Evolutionary conservation across 2,888 invertebrate species (phyloP), one percentile per base, ranked within the genome.

Genomic region (Dexiosoma caninum): DNA sequence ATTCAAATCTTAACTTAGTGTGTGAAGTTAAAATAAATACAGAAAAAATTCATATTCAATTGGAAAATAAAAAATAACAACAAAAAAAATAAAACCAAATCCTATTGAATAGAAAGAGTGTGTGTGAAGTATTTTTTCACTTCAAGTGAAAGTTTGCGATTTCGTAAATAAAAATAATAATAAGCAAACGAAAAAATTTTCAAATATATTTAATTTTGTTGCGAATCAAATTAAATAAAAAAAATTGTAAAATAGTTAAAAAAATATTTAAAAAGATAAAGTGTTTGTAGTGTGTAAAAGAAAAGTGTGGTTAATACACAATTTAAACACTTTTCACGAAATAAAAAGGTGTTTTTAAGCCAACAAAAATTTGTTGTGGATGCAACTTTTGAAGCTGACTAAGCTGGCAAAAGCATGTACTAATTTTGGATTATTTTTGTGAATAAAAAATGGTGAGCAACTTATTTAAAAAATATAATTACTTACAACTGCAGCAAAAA

Each of bases 381-480:
- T 81, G 37, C 16, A 53, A 55, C 62, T 75, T 66, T 81, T 67
- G 40, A 60, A 62, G 80, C 80, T 72, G 76, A 46, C 69, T 59
- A 77, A 30, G 72, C 76, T 81, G 76, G 76, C 80, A 81, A 81
- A 81, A 81, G 72, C 72, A 81, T 81, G 80, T 72, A 77, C 40
- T 81, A 77, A 64, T 81, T 76, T 76, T 69, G 80, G 80, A 81
- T 81, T 77, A 81, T 64, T 72, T 77, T 81, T 64, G 80, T 77
- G 27, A 72, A 81, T 19, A 81, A 66, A 81, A 81, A 81, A 81
- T 81, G 80, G 80, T 81, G 72, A 81, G 80, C 32, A n/a, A 8
- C 12, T 10, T n/a, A 37, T 46, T n/a, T 37, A 14, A 21, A 51
- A 23, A n/a, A 40, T n/a, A 57, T 37, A 57, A 30, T 57, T 32